Conservation (phyloP, 2,888 invertebrate genomes). For the Scotopteryx bipunctaria region DNA sequence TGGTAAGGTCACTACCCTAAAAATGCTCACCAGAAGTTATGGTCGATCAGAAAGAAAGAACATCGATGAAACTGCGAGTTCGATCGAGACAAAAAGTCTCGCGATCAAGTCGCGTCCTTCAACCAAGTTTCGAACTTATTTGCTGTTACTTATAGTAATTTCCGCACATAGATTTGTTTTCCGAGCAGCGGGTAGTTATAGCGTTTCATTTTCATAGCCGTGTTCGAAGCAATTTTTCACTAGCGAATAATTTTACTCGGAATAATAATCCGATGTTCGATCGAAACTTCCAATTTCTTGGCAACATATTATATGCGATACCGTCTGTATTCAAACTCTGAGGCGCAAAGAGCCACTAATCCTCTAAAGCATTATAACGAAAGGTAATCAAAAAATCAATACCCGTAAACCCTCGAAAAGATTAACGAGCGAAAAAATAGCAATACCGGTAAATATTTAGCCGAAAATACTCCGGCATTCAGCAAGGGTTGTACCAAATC, state of each 20-base stretch:
- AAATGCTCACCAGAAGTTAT: background rate
- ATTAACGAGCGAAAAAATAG: constrained; percentile 29
- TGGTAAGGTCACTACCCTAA: too few species aligned
- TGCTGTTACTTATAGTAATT: constrained; percentile 72
- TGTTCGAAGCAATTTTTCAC: constrained; percentile 11
- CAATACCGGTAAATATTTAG: constrained; percentile 32
- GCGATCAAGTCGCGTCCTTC: constrained; percentile 1
- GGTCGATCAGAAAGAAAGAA: background rate
- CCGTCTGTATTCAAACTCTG: too few species aligned
- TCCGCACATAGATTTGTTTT: constrained; percentile 69
- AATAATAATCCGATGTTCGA: constrained; percentile 11
- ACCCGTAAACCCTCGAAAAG: constrained; percentile 9
- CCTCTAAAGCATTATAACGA: constrained; percentile 1
- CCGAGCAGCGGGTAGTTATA: constrained; percentile 34
- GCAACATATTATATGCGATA: too few species aligned
- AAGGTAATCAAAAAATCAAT: constrained; percentile 25
- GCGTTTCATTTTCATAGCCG: constrained; percentile 31
- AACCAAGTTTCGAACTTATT: constrained; percentile 17
- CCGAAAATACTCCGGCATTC: constrained; percentile 40
- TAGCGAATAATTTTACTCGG: constrained; percentile 15
- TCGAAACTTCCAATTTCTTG: background rate
- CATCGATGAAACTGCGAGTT: background rate
- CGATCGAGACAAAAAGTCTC: constrained; percentile 6
- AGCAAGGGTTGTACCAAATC: constrained; percentile 64
- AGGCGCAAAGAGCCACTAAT: background rate